Conservation (phyloP, 23 tunicate species). For the Halocynthia aurantium region DNA sequence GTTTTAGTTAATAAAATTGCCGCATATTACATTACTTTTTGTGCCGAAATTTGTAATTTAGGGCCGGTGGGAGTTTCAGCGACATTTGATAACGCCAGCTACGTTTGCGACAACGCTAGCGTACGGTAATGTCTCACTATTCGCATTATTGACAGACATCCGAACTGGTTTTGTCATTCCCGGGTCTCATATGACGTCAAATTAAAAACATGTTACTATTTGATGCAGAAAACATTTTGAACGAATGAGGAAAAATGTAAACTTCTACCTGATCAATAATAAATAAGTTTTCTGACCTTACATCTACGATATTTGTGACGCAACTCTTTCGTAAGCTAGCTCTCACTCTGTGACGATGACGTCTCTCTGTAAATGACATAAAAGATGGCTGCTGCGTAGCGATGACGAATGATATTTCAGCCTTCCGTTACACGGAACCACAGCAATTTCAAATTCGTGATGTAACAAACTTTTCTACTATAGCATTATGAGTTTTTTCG, state of each 20-base stretch:
- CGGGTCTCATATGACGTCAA: constrained; percentile 31
- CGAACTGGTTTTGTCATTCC: constrained; percentile 18
- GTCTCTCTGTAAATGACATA: constrained; percentile 20
- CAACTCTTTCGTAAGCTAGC: constrained; percentile 5
- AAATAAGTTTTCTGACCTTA: neutral
- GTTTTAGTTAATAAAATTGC: too few relatives aligned
- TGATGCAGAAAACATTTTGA: neutral
- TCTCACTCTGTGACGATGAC: constrained; percentile 14
- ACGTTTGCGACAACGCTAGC: too few relatives aligned
- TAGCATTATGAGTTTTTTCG: too few relatives aligned
- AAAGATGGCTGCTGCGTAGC: constrained; percentile 43
- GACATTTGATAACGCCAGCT: too few relatives aligned
- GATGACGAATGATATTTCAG: constrained; percentile 18
- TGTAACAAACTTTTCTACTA: too few relatives aligned
- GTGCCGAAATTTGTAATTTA: too few relatives aligned
- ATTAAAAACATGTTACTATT: neutral
- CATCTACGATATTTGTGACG: constrained; percentile 7
- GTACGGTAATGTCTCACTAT: too few relatives aligned
- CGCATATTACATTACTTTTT: too few relatives aligned
- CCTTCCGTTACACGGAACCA: constrained; percentile 21
- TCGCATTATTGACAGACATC: too few relatives aligned
- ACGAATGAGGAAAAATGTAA: neutral
- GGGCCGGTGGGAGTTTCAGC: too few relatives aligned
- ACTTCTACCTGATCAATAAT: neutral
- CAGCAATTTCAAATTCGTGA: neutral